Conservation (phyloP, 2,888 invertebrate genomes). For the Girardia tigrina region DNA sequence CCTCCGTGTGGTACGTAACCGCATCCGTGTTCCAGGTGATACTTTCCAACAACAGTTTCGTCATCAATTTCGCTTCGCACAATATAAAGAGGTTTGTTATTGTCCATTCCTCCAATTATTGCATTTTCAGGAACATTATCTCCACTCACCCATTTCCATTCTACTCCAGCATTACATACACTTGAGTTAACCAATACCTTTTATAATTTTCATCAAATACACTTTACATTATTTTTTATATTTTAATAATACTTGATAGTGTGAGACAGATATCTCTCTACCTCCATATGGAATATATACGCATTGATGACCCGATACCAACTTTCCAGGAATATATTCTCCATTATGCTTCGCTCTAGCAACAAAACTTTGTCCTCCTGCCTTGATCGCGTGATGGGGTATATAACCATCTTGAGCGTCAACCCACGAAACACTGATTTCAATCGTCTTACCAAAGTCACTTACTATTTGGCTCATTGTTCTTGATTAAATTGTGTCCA, state of each 20-base stretch:
- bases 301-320: background rate
- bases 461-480: background rate
- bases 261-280: conserved; percentile 1
- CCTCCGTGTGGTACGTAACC: background rate
- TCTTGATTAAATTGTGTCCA: too few relatives aligned
- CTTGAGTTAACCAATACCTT: background rate
- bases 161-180: background rate
- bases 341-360: conserved; percentile 28
- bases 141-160: background rate
- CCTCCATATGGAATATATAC: conserved; percentile 29
- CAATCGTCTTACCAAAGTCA: background rate
- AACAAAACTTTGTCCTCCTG: conserved; percentile 26
- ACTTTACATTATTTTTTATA: background rate
- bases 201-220: too few relatives aligned
- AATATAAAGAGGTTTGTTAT: background rate
- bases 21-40: background rate
- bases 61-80: background rate
- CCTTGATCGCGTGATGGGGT: background rate
- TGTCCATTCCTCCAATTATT: background rate
- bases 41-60: conserved; percentile 1
- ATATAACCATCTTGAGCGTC: conserved; percentile 5
- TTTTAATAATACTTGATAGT: conserved; percentile 24
- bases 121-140: background rate
- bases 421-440: conserved; percentile 24
- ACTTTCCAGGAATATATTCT: conserved; percentile 26